phyloP scores from a whole-genome alignment of 1,140 invertebrate genomes.

The Charaxes varanes region DNA sequence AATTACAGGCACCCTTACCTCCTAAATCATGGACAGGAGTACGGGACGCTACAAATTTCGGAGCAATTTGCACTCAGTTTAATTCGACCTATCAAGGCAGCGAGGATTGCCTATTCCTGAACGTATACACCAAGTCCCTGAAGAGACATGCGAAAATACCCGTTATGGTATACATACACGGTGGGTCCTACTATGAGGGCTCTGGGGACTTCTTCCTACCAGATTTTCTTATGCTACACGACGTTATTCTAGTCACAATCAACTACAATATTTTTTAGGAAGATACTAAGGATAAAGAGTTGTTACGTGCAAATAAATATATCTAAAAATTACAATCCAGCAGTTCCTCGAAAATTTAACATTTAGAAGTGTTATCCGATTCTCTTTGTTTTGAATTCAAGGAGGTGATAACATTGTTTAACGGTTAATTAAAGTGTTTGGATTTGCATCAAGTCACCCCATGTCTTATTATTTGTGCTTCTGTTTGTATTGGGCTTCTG shows the following conservation, averaged over 20 bases:
- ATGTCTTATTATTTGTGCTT: too few relatives aligned
- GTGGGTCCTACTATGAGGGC: slow-evolving; percentile 23
- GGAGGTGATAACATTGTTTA: too few relatives aligned
- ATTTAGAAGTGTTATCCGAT: too few relatives aligned
- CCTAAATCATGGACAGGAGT: slow-evolving; percentile 29
- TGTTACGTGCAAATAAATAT: slow-evolving; percentile 20
- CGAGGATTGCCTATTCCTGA: slow-evolving; percentile 77
- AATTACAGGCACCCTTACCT: slow-evolving; percentile 34
- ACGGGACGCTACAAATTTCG: slow-evolving; percentile 30
- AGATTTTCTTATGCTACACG: slow-evolving; percentile 7
- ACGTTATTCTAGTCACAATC: slow-evolving; percentile 4
- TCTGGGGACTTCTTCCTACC: slow-evolving; percentile 12
- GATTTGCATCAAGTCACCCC: too few relatives aligned
- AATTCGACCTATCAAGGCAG: slow-evolving; percentile 38
- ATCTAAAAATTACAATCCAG: too few relatives aligned
- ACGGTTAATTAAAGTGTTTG: too few relatives aligned
- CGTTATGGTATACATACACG: slow-evolving; percentile 80
- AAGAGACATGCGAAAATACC: slow-evolving; percentile 35
- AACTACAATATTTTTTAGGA: too few relatives aligned
- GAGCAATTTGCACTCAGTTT: slow-evolving; percentile 30
- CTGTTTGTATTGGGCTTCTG: too few relatives aligned
- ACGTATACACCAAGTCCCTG: slow-evolving; percentile 42
- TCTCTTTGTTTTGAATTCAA: too few relatives aligned
- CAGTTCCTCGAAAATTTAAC: too few relatives aligned
- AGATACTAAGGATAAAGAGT: slow-evolving; percentile 21